Conservation (phyloP, 2,797 vertebrate species). For the Xenops minutus region DNA sequence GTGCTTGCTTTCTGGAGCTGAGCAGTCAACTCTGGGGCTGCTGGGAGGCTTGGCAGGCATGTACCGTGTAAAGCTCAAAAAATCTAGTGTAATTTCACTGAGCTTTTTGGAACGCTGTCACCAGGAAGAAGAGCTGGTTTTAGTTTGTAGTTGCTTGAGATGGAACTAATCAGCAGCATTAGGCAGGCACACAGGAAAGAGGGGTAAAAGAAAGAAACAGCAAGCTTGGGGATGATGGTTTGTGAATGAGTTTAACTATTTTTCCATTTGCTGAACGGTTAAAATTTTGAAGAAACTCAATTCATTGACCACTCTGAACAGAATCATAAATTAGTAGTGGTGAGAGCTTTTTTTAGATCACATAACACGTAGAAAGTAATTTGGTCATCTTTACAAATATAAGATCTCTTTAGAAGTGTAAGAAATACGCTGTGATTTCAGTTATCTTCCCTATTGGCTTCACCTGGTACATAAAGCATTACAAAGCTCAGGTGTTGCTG, state of each 20-base stretch:
- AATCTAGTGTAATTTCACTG: neutral
- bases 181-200: neutral
- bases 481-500: neutral
- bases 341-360: neutral
- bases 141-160: neutral
- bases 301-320: accelerated
- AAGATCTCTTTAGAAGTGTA: neutral
- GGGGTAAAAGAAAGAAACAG: neutral
- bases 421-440: neutral
- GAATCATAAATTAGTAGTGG: neutral
- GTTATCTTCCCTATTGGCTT: neutral
- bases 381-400: neutral
- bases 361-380: neutral
- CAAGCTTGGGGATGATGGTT: neutral
- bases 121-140: neutral
- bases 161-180: neutral
- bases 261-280: neutral
- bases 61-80: neutral
- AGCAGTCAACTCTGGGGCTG: neutral
- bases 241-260: neutral
- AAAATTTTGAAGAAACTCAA: neutral
- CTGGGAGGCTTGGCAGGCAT: neutral
- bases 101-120: neutral
- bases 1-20: neutral
- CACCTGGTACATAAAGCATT: neutral